Conservation (phyloP, 2,113 vertebrate genomes). For the Tamias sibiricus region DNA sequence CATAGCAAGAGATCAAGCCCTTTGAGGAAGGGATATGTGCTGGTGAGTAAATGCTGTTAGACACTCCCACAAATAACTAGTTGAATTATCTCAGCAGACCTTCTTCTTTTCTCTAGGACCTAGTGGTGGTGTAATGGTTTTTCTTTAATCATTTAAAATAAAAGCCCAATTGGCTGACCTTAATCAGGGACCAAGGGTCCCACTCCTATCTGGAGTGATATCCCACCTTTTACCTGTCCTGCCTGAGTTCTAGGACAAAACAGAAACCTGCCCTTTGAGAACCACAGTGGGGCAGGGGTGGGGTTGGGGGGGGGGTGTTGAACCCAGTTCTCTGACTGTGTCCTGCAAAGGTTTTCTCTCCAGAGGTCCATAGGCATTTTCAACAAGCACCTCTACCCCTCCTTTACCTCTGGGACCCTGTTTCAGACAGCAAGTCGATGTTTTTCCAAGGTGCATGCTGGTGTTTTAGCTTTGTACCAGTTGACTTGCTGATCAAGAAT, state of each 20-base stretch:
- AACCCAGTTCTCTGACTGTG: not conserved
- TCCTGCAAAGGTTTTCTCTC: not conserved
- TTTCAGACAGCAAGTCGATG: not conserved
- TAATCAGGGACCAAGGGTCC: not conserved
- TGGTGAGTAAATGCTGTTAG: not conserved
- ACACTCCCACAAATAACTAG: not conserved
- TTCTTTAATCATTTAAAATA: not conserved
- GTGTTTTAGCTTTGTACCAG: not conserved
- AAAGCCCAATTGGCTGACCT: not conserved
- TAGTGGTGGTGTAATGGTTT: not conserved
- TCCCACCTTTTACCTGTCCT: not conserved
- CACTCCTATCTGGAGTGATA: not conserved
- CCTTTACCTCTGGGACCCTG: not conserved
- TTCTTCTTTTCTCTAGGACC: not conserved
- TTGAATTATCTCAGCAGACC: slow-evolving; percentile 5
- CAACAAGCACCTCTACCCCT: not conserved
- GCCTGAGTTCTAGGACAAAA: not conserved
- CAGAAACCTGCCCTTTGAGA: not conserved
- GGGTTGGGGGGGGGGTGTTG: too few relatives aligned
- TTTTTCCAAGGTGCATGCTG: not conserved
- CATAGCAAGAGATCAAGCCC: not conserved
- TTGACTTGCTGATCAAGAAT: not conserved
- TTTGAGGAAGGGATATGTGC: not conserved
- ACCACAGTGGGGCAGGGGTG: not conserved
- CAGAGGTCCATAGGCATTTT: not conserved